Base-by-base conservation (phyloP, 64 coral and sea anemone genomes). In the Montipora capricornis region DNA sequence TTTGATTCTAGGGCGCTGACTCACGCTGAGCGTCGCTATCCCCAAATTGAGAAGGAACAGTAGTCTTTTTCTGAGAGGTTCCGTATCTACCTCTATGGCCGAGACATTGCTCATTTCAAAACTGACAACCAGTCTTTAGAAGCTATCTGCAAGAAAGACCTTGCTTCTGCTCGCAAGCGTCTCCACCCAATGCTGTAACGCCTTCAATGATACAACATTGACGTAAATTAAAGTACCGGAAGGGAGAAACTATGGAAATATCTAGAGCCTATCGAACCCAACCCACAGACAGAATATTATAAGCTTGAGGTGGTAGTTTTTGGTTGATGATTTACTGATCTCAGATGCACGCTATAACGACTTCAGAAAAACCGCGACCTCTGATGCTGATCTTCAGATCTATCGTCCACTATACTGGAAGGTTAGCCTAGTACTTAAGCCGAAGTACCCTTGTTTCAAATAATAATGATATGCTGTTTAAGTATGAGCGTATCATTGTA, bases 1-100 rank as follows among this genome's bases (percentile, higher is more conserved):
- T 37, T 37, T 37, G 29, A 37, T 37, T 37, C 29, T 37, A 37
- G 29, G 29, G 1, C 29, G 29, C 1, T 37, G 1, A 37, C 29
- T 37, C 67, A 48, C 47, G 69, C 64, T 24, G 90, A 92, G 20
- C 44, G 67, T 62, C 12, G 71, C 68, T 92, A 83, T 44, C 49
- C 80, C 57, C 90, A 53, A 44, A 92, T 92, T 74, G 79, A 92
- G 51, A 92, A 83, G 29, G 90, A 92, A 75, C 90, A 29, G 80
- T 92, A 49, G 29, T 37, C 29, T 37, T 37, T 37, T 37, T 37
- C 1, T 37, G 29, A 83, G 69, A 73, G 79, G 64, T 83, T 76
- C 58, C n/a, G 83, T 59, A 44, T n/a, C 61, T 91, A 90, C 76
- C 22, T 90, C 48, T 81, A 90, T 67, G 78, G 89, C 3, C 89